These are phyloP conservation scores for Micrastur ruficollis DNA, from an alignment of 2,797 vertebrate genomes.

Conservation along the genomic window DNA sequence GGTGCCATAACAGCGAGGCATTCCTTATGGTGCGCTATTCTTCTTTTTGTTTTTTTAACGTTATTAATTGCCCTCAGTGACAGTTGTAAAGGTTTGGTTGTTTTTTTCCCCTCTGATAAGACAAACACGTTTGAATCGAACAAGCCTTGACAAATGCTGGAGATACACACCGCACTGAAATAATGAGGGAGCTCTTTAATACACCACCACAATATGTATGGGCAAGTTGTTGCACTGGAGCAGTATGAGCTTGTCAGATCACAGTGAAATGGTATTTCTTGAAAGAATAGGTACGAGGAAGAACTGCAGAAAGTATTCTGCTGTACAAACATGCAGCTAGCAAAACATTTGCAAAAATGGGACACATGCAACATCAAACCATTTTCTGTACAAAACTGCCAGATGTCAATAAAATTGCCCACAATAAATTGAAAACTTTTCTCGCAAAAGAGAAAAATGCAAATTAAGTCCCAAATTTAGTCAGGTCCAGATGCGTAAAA, in stretches of 20 bases:
- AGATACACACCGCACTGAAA: constrained; percentile 15
- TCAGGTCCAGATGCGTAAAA: background rate
- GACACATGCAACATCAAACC: background rate
- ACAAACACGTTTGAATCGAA: constrained; percentile 18
- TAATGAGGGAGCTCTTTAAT: constrained; percentile 53
- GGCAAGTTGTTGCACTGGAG: constrained; percentile 50
- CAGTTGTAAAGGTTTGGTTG: constrained; percentile 46
- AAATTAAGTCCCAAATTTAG: background rate
- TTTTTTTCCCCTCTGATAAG: constrained; percentile 2
- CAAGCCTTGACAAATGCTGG: constrained; percentile 71
- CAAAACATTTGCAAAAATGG: background rate
- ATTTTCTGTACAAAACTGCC: background rate
- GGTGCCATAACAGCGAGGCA: background rate
- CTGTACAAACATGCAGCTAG: constrained; percentile 3
- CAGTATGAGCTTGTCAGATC: constrained; percentile 38
- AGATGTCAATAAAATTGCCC: background rate
- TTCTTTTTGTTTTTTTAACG: background rate
- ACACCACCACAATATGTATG: constrained; percentile 51
- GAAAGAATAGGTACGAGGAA: constrained; percentile 43
- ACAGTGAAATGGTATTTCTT: background rate
- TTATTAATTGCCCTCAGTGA: constrained; percentile 58
- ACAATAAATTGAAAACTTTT: background rate
- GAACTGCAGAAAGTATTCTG: constrained; percentile 24
- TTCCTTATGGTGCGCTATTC: background rate
- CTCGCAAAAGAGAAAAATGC: background rate